Percentiles rank a stretch among this genome's conserved stretches.
Conservation (phyloP, 1,140 invertebrate species). For the Metopolophium dirhodum region DNA sequence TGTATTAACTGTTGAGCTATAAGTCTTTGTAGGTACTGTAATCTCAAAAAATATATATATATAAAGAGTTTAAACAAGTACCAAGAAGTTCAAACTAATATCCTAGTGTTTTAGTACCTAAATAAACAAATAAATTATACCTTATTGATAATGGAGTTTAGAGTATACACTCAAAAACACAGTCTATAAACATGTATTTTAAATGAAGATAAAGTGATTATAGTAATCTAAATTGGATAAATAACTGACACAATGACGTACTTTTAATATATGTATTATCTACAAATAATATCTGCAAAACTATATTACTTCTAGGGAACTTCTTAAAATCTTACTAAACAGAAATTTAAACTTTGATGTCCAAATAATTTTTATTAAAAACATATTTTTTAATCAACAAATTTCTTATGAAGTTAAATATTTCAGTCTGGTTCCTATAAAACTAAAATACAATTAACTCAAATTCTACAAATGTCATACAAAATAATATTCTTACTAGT, state of each 20-base stretch:
- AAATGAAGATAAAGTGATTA: constrained; percentile 17
- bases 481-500: neutral
- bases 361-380: neutral
- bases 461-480: neutral
- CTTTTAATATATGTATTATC: neutral
- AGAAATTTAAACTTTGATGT: neutral
- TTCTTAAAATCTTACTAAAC: neutral
- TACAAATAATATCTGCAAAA: neutral
- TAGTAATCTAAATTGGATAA: neutral
- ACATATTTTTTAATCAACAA: neutral
- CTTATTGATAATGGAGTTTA: neutral
- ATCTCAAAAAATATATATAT: neutral
- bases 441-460: neutral
- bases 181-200: neutral
- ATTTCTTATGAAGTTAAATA: neutral
- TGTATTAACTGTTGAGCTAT: neutral
- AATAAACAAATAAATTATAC: neutral
- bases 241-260: neutral
- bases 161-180: neutral
- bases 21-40: neutral
- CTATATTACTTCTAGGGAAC: neutral
- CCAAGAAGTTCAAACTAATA: neutral
- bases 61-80: neutral
- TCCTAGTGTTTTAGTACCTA: neutral
- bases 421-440: neutral